Percentiles rank a stretch among this genome's conserved stretches.
Conservation (phyloP, 2,113 vertebrate genomes). For the Cathartes aura region DNA sequence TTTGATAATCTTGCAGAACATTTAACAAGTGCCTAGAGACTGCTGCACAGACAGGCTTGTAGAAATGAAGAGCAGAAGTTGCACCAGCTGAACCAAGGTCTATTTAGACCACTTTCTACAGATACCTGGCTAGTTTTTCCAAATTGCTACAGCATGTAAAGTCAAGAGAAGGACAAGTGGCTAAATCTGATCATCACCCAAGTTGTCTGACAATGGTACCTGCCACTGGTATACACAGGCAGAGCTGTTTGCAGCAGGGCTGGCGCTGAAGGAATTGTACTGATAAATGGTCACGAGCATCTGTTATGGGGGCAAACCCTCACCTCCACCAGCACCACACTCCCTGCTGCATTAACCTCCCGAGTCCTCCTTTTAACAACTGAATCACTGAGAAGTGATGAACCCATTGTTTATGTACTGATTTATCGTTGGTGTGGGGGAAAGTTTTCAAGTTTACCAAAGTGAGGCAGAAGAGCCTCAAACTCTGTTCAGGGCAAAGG, state of each 20-base stretch:
- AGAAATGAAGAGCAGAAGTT: background rate
- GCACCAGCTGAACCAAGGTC: background rate
- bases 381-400: background rate
- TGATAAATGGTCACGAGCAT: background rate
- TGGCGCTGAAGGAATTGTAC: background rate
- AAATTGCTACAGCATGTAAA: background rate
- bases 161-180: background rate
- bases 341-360: background rate
- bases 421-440: background rate
- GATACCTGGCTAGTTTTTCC: background rate
- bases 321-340: background rate
- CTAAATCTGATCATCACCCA: background rate
- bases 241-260: background rate
- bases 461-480: background rate
- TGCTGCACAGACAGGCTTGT: background rate
- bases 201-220: background rate
- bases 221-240: background rate
- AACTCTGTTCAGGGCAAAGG: background rate
- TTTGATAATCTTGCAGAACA: slow-evolving; percentile 45
- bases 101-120: background rate
- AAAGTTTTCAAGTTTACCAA: background rate
- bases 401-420: background rate
- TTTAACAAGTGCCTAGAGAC: slow-evolving; percentile 49
- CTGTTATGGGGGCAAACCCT: background rate
- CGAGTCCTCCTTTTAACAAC: background rate